These are phyloP conservation scores for Variabilichromis moorii DNA, from an alignment of 2,113 vertebrate genomes.

Conservation along the genomic window DNA sequence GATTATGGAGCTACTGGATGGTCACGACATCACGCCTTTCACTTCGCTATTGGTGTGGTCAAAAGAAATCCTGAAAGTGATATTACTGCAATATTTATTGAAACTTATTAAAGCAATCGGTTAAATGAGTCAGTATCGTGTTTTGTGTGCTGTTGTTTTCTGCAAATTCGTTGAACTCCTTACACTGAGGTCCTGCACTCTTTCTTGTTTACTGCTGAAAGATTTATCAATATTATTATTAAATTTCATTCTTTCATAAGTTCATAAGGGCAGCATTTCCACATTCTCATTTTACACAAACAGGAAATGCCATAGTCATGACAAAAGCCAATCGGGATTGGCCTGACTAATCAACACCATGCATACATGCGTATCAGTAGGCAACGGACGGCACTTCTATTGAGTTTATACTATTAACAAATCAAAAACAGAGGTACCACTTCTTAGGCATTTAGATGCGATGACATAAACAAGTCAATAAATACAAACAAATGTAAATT, in stretches of 20 bases:
- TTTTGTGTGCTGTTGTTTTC: neutral
- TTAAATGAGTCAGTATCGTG: neutral
- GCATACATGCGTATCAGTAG: neutral
- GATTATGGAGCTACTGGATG: neutral
- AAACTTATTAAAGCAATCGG: neutral
- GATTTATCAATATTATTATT: neutral
- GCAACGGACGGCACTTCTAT: fast-evolving
- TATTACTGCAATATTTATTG: neutral
- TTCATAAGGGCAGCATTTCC: neutral
- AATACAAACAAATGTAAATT: neutral
- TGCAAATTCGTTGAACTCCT: neutral
- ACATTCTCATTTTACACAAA: neutral
- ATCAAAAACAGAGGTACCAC: neutral
- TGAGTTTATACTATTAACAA: neutral
- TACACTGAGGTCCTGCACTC: neutral
- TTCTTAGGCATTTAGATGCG: neutral
- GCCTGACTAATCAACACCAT: neutral
- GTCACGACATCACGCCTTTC: neutral
- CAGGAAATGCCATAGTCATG: neutral
- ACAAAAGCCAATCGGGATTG: neutral
- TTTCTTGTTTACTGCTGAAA: neutral
- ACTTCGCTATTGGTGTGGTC: neutral
- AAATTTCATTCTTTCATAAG: neutral
- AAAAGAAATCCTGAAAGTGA: neutral
- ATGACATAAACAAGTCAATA: neutral